Percentiles rank a stretch among this genome's conserved stretches.
phyloP scores from a whole-genome alignment of 1,140 invertebrate genomes.

The Drosophila dunni region DNA sequence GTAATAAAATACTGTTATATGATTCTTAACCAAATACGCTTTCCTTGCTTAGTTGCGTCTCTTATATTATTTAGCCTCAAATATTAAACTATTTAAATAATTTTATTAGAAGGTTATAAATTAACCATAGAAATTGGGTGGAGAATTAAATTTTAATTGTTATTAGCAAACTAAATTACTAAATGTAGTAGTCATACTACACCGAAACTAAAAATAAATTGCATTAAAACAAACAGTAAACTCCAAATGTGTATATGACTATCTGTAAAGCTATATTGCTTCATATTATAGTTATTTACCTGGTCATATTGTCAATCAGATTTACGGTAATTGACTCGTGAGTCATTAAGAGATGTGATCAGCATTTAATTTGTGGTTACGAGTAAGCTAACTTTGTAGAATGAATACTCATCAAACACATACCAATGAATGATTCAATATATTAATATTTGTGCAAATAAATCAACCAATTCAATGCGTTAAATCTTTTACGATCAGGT shows the following conservation, averaged over 20 bases:
- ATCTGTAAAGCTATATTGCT: neutral
- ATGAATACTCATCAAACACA: neutral
- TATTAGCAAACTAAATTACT: neutral
- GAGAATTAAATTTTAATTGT: neutral
- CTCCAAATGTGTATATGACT: neutral
- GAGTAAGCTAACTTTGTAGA: neutral
- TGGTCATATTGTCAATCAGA: constrained; percentile 5
- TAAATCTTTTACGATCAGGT: constrained; percentile 11
- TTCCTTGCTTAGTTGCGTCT: too few relatives aligned
- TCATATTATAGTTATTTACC: constrained; percentile 1
- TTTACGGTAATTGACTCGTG: constrained; percentile 28
- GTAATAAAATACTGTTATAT: neutral
- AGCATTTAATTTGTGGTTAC: constrained; percentile 17
- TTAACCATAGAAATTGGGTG: too few relatives aligned
- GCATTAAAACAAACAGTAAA: neutral
- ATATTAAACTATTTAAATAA: too few relatives aligned
- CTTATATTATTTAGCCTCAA: neutral
- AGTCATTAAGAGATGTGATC: constrained; percentile 23
- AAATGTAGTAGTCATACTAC: neutral
- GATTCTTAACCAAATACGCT: too few relatives aligned
- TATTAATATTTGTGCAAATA: constrained; percentile 18
- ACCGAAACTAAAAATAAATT: neutral
- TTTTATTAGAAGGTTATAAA: too few relatives aligned
- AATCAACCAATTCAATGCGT: constrained; percentile 35
- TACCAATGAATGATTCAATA: constrained; percentile 36